Percentiles rank a stretch among this genome's conserved stretches.
phyloP scores from a whole-genome alignment of 2,888 invertebrate species.

The Calliphora vomitoria region DNA sequence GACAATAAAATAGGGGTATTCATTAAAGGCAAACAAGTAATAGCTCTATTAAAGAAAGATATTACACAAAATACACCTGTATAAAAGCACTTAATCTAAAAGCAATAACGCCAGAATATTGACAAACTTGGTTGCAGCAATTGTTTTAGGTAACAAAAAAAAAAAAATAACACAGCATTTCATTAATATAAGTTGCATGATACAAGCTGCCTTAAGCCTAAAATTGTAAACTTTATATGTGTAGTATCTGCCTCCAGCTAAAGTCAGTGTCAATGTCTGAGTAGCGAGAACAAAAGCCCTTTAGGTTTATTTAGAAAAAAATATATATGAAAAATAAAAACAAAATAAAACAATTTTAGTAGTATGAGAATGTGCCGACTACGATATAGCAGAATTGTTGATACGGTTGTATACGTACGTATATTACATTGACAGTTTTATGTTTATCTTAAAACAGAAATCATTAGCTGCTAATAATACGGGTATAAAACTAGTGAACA shows the following conservation, averaged over 20 bases:
- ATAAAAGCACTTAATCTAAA: not conserved
- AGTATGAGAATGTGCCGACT: not conserved
- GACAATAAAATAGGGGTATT: slow-evolving; percentile 43
- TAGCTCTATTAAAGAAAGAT: not conserved
- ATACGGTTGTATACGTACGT: not conserved
- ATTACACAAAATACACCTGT: not conserved
- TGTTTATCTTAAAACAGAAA: slow-evolving; percentile 71
- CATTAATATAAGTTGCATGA: slow-evolving; percentile 19
- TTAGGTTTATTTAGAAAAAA: slow-evolving; percentile 17
- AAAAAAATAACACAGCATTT: slow-evolving; percentile 4
- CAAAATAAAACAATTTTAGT: not conserved
- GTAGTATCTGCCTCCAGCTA: slow-evolving; percentile 47
- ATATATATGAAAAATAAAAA: not conserved
- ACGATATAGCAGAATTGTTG: not conserved
- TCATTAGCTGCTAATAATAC: slow-evolving; percentile 66
- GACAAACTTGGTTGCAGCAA: not conserved
- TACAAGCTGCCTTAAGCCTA: slow-evolving; percentile 25
- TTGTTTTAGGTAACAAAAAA: not conserved
- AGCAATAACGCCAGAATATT: not conserved
- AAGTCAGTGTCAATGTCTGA: slow-evolving; percentile 70
- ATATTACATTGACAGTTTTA: slow-evolving; percentile 57
- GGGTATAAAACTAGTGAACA: slow-evolving; percentile 37
- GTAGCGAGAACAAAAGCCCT: slow-evolving; percentile 48
- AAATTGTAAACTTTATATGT: slow-evolving; percentile 36
- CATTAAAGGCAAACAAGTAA: not conserved